These are phyloP conservation scores for Gandaritis pyraliata DNA, from an alignment of 2,888 invertebrate species.

Conservation along the genomic window DNA sequence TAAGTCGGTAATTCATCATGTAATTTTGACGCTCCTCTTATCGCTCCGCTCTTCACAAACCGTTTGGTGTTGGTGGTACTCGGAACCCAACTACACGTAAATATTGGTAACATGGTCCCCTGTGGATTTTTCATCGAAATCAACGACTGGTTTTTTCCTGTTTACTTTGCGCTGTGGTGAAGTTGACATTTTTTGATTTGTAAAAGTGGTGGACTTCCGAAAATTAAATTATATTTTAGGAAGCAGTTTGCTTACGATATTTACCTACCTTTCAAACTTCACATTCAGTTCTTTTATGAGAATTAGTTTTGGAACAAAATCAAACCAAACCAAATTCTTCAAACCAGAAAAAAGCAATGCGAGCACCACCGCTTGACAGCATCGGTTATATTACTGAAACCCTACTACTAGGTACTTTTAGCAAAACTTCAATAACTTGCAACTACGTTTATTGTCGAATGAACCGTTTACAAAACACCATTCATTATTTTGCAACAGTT, in stretches of 20 bases:
- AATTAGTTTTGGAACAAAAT: too few relatives aligned
- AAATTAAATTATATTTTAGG: constrained; percentile 33
- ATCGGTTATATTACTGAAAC: too few relatives aligned
- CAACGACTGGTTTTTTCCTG: constrained; percentile 34
- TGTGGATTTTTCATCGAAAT: constrained; percentile 45
- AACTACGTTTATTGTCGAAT: constrained; percentile 13
- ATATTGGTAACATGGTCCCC: constrained; percentile 53
- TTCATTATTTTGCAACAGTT: constrained; percentile 60
- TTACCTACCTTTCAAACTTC: neutral
- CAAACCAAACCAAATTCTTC: too few relatives aligned
- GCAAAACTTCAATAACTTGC: neutral
- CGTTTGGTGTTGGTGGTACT: constrained; percentile 45
- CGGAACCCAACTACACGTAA: constrained; percentile 52
- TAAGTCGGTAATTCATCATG: neutral
- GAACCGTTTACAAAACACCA: constrained; percentile 45
- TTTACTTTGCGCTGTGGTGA: constrained; percentile 24
- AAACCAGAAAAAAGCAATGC: too few relatives aligned
- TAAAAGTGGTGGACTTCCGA: constrained; percentile 35
- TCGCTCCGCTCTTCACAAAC: neutral
- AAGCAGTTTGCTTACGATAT: constrained; percentile 6
- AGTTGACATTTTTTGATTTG: constrained; percentile 30
- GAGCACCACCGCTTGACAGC: too few relatives aligned
- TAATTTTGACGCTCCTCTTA: constrained; percentile 4
- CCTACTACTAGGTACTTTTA: too few relatives aligned
- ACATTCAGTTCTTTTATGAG: too few relatives aligned